phyloP scores from a whole-genome alignment of 2,888 invertebrate species.

The Venusia cambrica region DNA sequence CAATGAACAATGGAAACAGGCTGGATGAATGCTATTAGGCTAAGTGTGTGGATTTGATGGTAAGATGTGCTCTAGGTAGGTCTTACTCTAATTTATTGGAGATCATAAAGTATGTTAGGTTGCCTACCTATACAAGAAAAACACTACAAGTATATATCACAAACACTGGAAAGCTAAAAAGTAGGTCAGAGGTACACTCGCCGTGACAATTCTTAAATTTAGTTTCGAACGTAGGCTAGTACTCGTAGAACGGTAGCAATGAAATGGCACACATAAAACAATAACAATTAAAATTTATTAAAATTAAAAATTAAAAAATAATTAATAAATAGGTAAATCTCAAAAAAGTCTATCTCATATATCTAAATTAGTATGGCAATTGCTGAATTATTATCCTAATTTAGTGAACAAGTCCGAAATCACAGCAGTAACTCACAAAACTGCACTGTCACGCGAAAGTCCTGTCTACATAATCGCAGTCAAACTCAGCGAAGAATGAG shows the following conservation, averaged over 20 bases:
- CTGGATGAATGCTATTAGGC: too few relatives aligned
- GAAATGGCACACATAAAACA: conserved; percentile 49
- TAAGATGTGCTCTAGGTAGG: conserved; percentile 4
- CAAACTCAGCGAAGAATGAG: conserved; percentile 76
- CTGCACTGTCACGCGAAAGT: conserved; percentile 72
- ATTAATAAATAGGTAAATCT: conserved; percentile 57
- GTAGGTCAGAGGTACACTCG: too few relatives aligned
- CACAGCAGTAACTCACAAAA: conserved; percentile 41
- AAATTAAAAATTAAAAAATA: too few relatives aligned
- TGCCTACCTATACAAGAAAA: too few relatives aligned
- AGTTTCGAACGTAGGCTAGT: too few relatives aligned
- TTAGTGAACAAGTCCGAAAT: conserved; percentile 38
- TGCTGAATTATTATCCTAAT: conserved; percentile 62
- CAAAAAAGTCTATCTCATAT: conserved; percentile 56
- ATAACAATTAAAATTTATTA: conserved; percentile 73
- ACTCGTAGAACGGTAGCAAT: conserved; percentile 28
- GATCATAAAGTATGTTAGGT: too few relatives aligned
- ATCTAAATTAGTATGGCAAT: conserved; percentile 73
- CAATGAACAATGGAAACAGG: conserved; percentile 16
- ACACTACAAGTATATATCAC: too few relatives aligned
- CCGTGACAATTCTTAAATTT: too few relatives aligned
- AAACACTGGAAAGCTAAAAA: too few relatives aligned
- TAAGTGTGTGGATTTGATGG: conserved; percentile 13
- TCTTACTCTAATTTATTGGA: too few relatives aligned
- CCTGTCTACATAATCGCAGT: conserved; percentile 71